phyloP scores from a whole-genome alignment of 2,888 invertebrate genomes.

The Seira ritae region DNA sequence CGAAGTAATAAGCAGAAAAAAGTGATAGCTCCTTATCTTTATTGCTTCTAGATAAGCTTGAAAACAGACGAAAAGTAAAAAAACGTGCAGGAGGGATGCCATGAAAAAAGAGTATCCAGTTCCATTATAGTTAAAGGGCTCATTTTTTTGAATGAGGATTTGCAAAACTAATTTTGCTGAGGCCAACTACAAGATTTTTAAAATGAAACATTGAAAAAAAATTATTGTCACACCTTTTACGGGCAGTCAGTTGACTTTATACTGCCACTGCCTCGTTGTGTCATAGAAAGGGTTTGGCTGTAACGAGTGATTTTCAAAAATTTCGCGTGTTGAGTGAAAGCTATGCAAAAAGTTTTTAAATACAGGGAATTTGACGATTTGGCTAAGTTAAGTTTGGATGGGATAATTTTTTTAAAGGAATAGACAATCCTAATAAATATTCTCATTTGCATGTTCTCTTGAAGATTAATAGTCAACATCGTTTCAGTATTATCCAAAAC shows the following conservation, averaged over 20 bases:
- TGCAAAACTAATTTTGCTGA: background rate
- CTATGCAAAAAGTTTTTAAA: too few species aligned
- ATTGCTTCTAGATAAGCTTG: conserved; percentile 51
- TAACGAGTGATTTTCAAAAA: too few species aligned
- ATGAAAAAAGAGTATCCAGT: background rate
- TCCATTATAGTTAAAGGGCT: background rate
- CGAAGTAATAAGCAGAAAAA: conserved; percentile 11
- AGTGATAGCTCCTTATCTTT: conserved; percentile 48
- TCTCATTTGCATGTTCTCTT: too few species aligned
- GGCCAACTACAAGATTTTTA: background rate
- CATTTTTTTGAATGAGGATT: background rate
- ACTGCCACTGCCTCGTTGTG: too few species aligned
- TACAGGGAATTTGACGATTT: too few species aligned
- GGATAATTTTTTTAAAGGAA: too few species aligned
- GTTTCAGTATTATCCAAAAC: too few species aligned
- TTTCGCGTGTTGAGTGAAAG: too few species aligned
- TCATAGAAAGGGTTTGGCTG: too few species aligned
- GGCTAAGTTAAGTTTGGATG: too few species aligned
- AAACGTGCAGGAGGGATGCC: background rate
- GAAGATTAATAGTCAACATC: too few species aligned
- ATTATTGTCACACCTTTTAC: background rate
- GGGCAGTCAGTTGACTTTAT: too few species aligned
- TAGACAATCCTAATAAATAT: background rate
- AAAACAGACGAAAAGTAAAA: background rate
- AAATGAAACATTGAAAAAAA: background rate